phyloP scores from a whole-genome alignment of 2,888 invertebrate species.

The Linyphia triangularis region DNA sequence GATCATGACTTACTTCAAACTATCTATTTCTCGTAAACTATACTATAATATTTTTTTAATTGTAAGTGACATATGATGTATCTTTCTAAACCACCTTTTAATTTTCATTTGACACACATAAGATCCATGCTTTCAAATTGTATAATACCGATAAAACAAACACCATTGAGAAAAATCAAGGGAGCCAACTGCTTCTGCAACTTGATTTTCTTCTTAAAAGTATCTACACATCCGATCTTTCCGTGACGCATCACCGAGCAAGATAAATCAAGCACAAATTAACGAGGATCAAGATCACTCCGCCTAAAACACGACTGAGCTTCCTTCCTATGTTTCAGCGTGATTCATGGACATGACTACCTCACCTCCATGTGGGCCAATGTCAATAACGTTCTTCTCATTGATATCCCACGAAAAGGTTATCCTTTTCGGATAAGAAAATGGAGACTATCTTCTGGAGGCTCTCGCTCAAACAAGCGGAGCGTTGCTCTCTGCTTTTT shows the following conservation, averaged over 20 bases:
- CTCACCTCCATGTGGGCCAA: constrained; percentile 49
- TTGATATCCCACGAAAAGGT: constrained; percentile 46
- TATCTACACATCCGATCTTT: background rate
- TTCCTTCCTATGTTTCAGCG: constrained; percentile 24
- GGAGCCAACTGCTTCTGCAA: too few species aligned
- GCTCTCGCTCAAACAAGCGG: constrained; percentile 39
- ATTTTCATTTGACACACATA: too few species aligned
- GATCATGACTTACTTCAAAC: too few species aligned
- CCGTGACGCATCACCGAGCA: background rate
- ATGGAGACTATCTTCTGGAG: constrained; percentile 29
- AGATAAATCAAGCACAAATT: constrained; percentile 30
- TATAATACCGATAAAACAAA: too few species aligned
- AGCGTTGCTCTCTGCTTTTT: constrained; percentile 24
- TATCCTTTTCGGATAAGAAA: constrained; percentile 55
- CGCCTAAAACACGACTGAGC: constrained; percentile 20
- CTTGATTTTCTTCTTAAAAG: too few species aligned
- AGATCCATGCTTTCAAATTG: too few species aligned
- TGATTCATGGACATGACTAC: constrained; percentile 51
- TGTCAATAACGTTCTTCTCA: constrained; percentile 57
- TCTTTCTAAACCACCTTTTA: too few species aligned
- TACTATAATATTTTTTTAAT: too few species aligned
- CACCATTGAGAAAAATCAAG: too few species aligned
- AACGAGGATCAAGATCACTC: constrained; percentile 18
- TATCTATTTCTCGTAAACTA: too few species aligned
- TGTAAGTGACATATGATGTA: too few species aligned